Conservation (phyloP, 2,888 invertebrate genomes). For the Hyalella azteca region DNA sequence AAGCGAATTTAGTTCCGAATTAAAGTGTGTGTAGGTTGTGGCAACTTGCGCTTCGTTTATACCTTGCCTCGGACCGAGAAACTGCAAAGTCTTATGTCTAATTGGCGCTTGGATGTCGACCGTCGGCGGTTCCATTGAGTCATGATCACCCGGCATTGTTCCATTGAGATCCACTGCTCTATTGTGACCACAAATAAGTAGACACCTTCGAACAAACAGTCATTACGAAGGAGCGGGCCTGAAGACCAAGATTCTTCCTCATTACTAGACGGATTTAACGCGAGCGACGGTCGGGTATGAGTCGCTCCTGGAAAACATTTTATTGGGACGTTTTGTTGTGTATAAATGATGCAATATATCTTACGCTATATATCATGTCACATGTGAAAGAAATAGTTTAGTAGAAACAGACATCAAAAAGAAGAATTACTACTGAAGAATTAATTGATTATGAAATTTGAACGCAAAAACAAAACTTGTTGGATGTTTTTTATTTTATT, state of each 20-base stretch:
- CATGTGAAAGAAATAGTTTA: too few relatives aligned
- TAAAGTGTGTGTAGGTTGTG: too few relatives aligned
- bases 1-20: too few relatives aligned
- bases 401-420: too few relatives aligned
- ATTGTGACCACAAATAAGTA: constrained; percentile 37
- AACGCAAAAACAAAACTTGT: too few relatives aligned
- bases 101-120: constrained; percentile 30
- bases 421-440: too few relatives aligned
- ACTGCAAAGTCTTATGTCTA: constrained; percentile 22
- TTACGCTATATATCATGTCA: too few relatives aligned
- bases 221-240: constrained; percentile 19
- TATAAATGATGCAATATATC: too few relatives aligned
- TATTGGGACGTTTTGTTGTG: neutral
- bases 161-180: constrained; percentile 32
- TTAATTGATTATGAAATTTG: too few relatives aligned
- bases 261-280: constrained; percentile 6
- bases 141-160: constrained; percentile 36
- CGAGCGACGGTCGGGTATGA: constrained; percentile 1
- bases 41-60: too few relatives aligned
- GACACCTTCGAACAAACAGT: constrained; percentile 31
- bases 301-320: neutral
- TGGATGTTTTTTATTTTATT: too few relatives aligned
- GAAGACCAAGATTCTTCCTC: constrained; percentile 17
- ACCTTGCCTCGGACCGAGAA: too few relatives aligned
- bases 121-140: constrained; percentile 30